A percentile compares a stretch with the other conserved stretches of the same genome.
These are phyloP conservation scores for Fregetta grallaria DNA, from an alignment of 2,113 vertebrate genomes.

Conservation along the genomic window DNA sequence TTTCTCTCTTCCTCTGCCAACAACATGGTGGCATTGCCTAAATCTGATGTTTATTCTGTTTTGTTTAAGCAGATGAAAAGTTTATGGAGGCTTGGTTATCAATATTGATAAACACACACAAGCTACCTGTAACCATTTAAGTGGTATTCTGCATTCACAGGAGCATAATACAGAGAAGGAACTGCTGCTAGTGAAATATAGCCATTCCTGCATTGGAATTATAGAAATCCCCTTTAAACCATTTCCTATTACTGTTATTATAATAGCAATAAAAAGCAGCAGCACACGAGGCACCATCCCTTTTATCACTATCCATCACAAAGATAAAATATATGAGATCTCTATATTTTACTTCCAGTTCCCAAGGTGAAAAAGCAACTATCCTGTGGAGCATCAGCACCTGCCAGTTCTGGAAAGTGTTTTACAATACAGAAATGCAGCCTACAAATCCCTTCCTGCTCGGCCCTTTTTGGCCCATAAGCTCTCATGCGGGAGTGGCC, in stretches of 20 bases:
- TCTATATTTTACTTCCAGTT: neutral
- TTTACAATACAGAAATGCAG: neutral
- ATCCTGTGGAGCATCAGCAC: neutral
- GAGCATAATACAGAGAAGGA: neutral
- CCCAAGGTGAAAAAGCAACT: neutral
- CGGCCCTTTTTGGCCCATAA: neutral
- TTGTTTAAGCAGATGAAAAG: neutral
- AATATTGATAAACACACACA: neutral
- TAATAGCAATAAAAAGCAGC: neutral
- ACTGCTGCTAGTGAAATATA: neutral
- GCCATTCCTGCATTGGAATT: neutral
- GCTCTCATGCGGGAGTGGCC: rapidly evolving
- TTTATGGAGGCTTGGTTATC: neutral
- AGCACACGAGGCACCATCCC: neutral
- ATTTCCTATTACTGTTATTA: neutral
- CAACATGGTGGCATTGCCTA: neutral
- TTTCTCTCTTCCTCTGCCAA: neutral
- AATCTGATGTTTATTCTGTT: neutral
- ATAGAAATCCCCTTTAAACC: neutral
- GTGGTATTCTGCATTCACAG: neutral
- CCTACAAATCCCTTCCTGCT: neutral
- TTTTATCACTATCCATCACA: neutral
- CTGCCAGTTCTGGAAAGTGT: neutral
- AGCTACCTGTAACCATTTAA: neutral
- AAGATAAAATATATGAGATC: neutral